phyloP scores from a whole-genome alignment of 1,140 invertebrate species.

The Heliothis virescens region DNA sequence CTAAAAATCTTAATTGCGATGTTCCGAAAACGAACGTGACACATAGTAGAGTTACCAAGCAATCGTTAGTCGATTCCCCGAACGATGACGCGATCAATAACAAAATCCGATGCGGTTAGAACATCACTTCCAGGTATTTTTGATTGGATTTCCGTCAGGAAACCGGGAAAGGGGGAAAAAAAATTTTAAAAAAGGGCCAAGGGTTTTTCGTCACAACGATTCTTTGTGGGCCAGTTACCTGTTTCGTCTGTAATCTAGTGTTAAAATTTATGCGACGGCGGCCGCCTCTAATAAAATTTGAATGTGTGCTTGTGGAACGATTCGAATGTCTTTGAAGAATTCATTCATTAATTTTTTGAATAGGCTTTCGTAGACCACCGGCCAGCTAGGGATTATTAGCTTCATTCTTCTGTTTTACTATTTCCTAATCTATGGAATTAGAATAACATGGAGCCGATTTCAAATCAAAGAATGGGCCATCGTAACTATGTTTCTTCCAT shows the following conservation, averaged over 20 bases:
- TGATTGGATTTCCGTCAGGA: conserved; percentile 66
- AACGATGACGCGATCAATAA: conserved; percentile 55
- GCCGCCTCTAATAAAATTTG: conserved; percentile 49
- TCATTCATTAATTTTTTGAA: conserved; percentile 49
- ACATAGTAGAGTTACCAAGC: conserved; percentile 49
- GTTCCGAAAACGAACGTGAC: conserved; percentile 44
- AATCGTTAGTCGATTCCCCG: conserved; percentile 59
- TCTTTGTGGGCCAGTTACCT: conserved; percentile 53
- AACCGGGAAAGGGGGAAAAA: too few relatives aligned
- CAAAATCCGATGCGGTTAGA: conserved; percentile 61
- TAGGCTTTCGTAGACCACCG: conserved; percentile 39
- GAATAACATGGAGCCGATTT: conserved; percentile 26
- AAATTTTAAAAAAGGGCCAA: conserved; percentile 40
- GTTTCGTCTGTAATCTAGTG: conserved; percentile 75
- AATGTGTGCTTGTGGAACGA: conserved; percentile 40
- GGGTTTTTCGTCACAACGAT: conserved; percentile 47
- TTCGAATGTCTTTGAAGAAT: conserved; percentile 23
- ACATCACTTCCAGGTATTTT: conserved; percentile 68
- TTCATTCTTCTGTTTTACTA: conserved; percentile 39
- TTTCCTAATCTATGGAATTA: conserved; percentile 20
- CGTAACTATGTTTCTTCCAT: conserved; percentile 8
- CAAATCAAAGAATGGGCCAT: conserved; percentile 7
- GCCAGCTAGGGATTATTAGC: conserved; percentile 20
- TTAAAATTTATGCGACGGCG: conserved; percentile 67
- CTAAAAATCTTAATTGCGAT: conserved; percentile 30